Evolutionary conservation across 2,888 invertebrate genomes (phyloP), one percentile per base, ranked within the genome.

Genomic region (Peribatodes rhomboidaria): DNA sequence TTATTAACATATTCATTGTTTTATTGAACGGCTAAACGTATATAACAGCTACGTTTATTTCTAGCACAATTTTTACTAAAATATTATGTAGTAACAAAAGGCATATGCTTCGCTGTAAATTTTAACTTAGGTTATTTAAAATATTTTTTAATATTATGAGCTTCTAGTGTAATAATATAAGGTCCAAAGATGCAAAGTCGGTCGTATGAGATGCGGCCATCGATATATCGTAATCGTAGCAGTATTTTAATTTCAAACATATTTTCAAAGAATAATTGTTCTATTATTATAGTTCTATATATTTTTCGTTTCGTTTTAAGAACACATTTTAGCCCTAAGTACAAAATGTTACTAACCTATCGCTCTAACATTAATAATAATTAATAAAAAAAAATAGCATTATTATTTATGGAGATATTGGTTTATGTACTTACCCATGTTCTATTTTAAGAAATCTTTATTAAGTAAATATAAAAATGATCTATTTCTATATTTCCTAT

Each of bases 401-500:
- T 76, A 80, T 80, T 83, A 75, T 83, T 84, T 84, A 86, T 83
- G 71, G 70, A 72, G 69, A 71, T 82, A 86, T 90, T 90, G 90
- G 89, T 89, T 88, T 86, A 89, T 90, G 92, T 92, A 92, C 92
- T 91, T 91, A 91, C 87, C 80, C 77, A 68, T 79, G 64, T 80
- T 78, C 79, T 82, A 80, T 81, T 74, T 78, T 83, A 81, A 78
- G 79, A 80, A 71, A 78, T 80, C 76, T 81, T 78, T 78, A 75
- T 74, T 73, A 80, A 27, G 27, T 27, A 27, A n/a, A 75, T 75
- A 72, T 75, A 74, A 79, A 77, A 81, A 78, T 76, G 74, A 79
- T 82, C 79, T 84, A 85, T 83, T 71, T 77, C 70, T 81, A 78
- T 79, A 62, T 65, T 70, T 67, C 56, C 61, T 67, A 55, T 68